A percentile compares a stretch with the other conserved stretches of the same genome.
Conservation (phyloP, 2,797 vertebrate genomes). For the Antrozous pallidus region DNA sequence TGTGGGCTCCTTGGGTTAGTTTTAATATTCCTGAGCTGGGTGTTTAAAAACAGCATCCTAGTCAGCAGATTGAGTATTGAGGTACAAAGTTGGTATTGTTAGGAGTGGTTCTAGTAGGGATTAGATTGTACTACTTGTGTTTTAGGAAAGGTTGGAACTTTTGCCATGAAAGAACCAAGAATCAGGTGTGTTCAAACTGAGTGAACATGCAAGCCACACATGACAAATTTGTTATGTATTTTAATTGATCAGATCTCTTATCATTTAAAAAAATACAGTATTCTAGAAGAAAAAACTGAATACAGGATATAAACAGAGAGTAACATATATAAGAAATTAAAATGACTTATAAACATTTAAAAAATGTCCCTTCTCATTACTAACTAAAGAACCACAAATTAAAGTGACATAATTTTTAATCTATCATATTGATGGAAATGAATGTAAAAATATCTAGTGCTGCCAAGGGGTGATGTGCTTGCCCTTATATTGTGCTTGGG, state of each 20-base stretch:
- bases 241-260: background rate
- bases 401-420: background rate
- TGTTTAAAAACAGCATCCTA: conserved; percentile 23
- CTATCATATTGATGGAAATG: background rate
- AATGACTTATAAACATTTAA: background rate
- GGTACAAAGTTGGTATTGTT: background rate
- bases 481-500: background rate
- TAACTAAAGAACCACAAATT: background rate
- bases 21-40: background rate
- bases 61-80: background rate
- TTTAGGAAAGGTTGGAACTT: conserved; percentile 27
- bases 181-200: conserved; percentile 19
- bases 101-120: background rate
- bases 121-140: background rate
- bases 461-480: background rate
- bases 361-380: background rate
- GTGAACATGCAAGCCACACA: background rate
- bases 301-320: background rate
- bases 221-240: background rate
- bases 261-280: background rate
- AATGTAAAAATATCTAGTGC: background rate
- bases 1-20: background rate
- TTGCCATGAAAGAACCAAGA: conserved; percentile 4
- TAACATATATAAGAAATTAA: conserved; percentile 10
- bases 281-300: background rate